Evolutionary conservation across 1,140 invertebrate genomes (phyloP), one percentile per base, ranked within the genome.

Genomic region (Sarcophaga bullata): DNA sequence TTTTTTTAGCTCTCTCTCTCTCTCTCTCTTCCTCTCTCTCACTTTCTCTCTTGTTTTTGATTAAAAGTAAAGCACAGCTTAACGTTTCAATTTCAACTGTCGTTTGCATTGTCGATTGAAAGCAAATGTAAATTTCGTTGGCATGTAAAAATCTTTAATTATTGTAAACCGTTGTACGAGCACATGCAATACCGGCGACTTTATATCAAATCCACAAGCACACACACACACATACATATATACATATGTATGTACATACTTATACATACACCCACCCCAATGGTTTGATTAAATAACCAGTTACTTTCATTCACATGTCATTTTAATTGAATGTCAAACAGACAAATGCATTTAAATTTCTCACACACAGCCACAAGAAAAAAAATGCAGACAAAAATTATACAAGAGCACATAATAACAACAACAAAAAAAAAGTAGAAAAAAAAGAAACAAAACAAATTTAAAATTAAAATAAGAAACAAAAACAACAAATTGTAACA

Each of bases 321-420:
- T 50, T 78, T 78, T 50, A 78, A 50, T 78, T 78, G 75, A 78
- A 78, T 78, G 49, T 78, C 75, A 78, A 78, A 17, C 75, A 52
- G 75, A 50, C 48, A 50, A 78, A 78, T 78, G 75, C 75, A 78
- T 78, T 52, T 78, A 49, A 52, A 25, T 78, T 7, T 78, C 48
- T 52, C 50, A 50, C 9, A 76, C n/a, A 78, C 48, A 47, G 48
- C n/a, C 15, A n/a, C 54, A 58, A 58, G 15, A 72, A 19, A 72
- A 72, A 72, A 72, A 72, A 25, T 72, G 62, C 62, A 72, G 19
- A 72, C 62, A 72, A 72, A 72, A 72, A 72, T 25, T 72, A 72
- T 25, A 72, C 10, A 72, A 7, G 62, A 17, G 52, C 37, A 75
- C 73, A 75, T 37, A 13, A 7, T 15, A 25, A 47, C 73, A 75